Evolutionary conservation across 1,140 invertebrate genomes (phyloP).

Genomic region (Nilaparvata lugens): DNA sequence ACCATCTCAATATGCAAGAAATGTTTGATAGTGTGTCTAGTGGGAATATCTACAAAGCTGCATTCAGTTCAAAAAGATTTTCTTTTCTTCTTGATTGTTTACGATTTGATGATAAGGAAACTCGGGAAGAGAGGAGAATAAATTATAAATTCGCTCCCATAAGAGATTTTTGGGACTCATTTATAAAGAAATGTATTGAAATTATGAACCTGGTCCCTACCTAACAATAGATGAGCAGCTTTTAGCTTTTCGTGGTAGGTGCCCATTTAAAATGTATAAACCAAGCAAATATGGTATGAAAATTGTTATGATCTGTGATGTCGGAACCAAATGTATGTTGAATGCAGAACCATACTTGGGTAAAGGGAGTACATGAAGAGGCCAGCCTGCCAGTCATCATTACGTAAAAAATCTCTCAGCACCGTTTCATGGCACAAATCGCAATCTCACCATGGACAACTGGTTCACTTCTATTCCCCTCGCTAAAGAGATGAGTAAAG

Average conservation of each 20-base stretch:
- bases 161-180: conserved; percentile 21
- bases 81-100: conserved; percentile 30
- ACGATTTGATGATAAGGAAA: conserved; percentile 31
- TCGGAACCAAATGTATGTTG: conserved; percentile 29
- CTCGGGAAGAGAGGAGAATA: conserved; percentile 22
- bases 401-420: conserved; percentile 14
- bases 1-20: conserved; percentile 22
- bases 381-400: conserved; percentile 1
- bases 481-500: conserved; percentile 15
- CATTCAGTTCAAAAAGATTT: conserved; percentile 31
- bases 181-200: conserved; percentile 24
- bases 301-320: conserved; percentile 27
- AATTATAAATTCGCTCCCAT: conserved; percentile 25
- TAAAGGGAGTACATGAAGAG: conserved; percentile 23
- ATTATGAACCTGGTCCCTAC: conserved; percentile 23
- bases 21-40: conserved; percentile 23
- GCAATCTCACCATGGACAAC: conserved; percentile 25
- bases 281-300: conserved; percentile 21
- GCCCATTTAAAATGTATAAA: conserved; percentile 37
- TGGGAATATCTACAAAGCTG: conserved; percentile 25
- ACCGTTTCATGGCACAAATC: conserved; percentile 13
- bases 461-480: conserved; percentile 19
- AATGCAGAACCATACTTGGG: conserved; percentile 33
- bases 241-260: conserved; percentile 33
- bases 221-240: conserved; percentile 32